A percentile compares a stretch with the other conserved stretches of the same genome.
phyloP scores from a whole-genome alignment of 1,140 invertebrate genomes.

The Aethina tumida region DNA sequence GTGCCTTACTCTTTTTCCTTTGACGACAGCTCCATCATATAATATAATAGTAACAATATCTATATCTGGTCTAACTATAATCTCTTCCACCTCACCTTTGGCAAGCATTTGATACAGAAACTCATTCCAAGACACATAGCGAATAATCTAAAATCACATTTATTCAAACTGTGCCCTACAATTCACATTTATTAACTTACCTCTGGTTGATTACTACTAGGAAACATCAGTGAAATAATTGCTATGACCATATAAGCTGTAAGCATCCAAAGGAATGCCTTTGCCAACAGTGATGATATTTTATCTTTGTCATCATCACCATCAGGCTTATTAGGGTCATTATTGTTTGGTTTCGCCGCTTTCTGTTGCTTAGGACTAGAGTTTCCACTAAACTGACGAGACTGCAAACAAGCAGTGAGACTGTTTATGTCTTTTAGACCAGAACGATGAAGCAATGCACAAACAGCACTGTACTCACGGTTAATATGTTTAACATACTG shows the following conservation, averaged over 20 bases:
- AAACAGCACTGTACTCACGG: constrained; percentile 39
- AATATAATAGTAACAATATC: constrained; percentile 77
- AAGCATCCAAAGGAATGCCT: constrained; percentile 65
- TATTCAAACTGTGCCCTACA: constrained; percentile 4
- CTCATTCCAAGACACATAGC: constrained; percentile 89
- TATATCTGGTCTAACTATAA: constrained; percentile 73
- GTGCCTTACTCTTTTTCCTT: constrained; percentile 58
- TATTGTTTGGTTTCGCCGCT: too few relatives aligned
- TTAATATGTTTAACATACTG: constrained; percentile 28
- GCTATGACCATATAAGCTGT: constrained; percentile 63
- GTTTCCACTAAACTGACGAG: background rate
- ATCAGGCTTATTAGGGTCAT: constrained; percentile 32
- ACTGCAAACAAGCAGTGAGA: constrained; percentile 7
- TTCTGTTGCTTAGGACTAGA: too few relatives aligned
- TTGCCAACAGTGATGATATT: constrained; percentile 55
- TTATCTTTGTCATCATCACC: constrained; percentile 50
- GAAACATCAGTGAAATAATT: constrained; percentile 57
- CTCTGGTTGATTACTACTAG: constrained; percentile 62
- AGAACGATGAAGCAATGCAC: constrained; percentile 32
- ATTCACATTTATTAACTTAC: constrained; percentile 31
- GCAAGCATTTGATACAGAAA: constrained; percentile 87
- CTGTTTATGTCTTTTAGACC: constrained; percentile 28
- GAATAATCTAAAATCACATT: constrained; percentile 36
- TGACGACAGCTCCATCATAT: constrained; percentile 76
- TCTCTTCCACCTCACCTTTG: constrained; percentile 84